A percentile compares a stretch with the other conserved stretches of the same genome.
Conservation (phyloP, 2,113 vertebrate genomes). For the Capreolus pygargus region DNA sequence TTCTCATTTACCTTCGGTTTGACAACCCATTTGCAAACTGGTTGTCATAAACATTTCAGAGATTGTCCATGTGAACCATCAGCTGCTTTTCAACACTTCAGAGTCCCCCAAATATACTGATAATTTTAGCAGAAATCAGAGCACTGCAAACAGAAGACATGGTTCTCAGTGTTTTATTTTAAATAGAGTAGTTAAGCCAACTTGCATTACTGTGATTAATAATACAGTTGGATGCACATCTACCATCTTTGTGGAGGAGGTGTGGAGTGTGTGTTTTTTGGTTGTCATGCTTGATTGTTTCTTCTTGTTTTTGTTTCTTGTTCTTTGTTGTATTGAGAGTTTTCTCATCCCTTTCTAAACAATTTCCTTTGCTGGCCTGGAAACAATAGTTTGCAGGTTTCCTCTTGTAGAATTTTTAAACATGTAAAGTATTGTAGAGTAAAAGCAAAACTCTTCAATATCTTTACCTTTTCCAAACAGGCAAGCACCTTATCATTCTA, state of each 20-base stretch:
- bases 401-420: background rate
- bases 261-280: background rate
- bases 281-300: background rate
- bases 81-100: background rate
- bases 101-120: conserved; percentile 2
- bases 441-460: background rate
- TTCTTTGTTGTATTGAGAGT: background rate
- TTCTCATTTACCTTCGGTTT: background rate
- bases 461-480: background rate
- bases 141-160: background rate
- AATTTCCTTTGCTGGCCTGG: background rate
- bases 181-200: background rate
- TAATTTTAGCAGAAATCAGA: conserved; percentile 51
- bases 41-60: conserved; percentile 43
- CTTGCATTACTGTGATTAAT: background rate
- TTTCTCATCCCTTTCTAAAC: background rate
- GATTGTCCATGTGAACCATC: conserved; percentile 53
- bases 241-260: background rate
- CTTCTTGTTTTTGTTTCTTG: background rate
- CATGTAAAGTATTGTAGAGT: background rate
- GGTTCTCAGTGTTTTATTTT: background rate
- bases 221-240: background rate
- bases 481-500: background rate
- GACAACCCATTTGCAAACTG: conserved; percentile 56
- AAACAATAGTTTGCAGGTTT: background rate